Conservation (phyloP, 2,113 vertebrate genomes). For the Corythaixoides concolor region DNA sequence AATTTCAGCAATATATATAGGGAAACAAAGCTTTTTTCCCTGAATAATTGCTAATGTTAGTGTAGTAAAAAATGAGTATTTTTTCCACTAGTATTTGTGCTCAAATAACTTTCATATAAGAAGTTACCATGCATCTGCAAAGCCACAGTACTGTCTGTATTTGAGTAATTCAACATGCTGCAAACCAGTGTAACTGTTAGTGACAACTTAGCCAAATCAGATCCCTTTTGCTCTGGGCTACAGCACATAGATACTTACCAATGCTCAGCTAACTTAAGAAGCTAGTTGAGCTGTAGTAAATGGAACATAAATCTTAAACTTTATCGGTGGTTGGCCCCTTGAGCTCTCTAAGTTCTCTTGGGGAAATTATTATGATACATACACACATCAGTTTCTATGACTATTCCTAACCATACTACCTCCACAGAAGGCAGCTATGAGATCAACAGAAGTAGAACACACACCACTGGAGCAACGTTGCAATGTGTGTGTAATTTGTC, state of each 20-base stretch:
- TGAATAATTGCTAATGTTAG: background rate
- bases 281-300: background rate
- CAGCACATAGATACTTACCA: background rate
- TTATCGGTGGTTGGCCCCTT: accelerated
- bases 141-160: background rate
- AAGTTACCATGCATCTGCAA: background rate
- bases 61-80: background rate
- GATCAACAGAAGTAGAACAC: background rate
- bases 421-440: background rate
- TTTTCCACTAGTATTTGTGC: background rate
- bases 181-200: background rate
- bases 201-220: background rate
- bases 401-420: background rate
- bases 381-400: background rate
- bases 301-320: background rate
- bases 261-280: background rate
- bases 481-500: background rate
- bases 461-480: background rate
- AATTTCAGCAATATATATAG: background rate
- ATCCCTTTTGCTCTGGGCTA: background rate
- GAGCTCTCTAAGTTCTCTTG: background rate
- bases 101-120: background rate
- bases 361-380: background rate
- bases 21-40: background rate
- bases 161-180: background rate